Conservation (phyloP, 92 coral and sea anemone genomes). For the Virgularia gustaviana region DNA sequence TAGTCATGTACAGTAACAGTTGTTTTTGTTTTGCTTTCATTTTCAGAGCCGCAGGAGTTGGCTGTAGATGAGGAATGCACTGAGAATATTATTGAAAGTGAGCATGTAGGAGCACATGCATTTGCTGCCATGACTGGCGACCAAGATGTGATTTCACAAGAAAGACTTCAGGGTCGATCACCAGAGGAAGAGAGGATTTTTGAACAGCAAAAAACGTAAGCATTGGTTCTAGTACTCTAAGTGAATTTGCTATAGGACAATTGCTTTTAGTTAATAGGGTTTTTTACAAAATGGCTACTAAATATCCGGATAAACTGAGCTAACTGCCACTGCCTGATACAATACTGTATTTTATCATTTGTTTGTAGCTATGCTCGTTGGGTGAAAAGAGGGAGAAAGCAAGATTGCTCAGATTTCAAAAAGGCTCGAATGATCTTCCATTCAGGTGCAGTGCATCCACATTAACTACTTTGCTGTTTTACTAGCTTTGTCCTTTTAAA, state of each 20-base stretch:
- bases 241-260: too few relatives aligned
- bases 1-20: too few relatives aligned
- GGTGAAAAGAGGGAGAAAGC: slow-evolving; percentile 84
- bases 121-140: slow-evolving; percentile 96
- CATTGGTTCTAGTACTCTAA: too few relatives aligned
- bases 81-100: slow-evolving; percentile 54
- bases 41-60: too few relatives aligned
- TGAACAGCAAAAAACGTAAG: slow-evolving; percentile 90
- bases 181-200: slow-evolving; percentile 65
- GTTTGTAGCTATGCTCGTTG: slow-evolving; percentile 79
- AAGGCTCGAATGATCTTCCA: slow-evolving; percentile 78
- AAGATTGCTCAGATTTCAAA: slow-evolving; percentile 71
- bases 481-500: too few relatives aligned
- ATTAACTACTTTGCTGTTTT: too few relatives aligned
- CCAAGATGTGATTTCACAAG: slow-evolving; percentile 74
- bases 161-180: slow-evolving; percentile 75
- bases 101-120: slow-evolving; percentile 80
- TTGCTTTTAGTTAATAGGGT: too few relatives aligned
- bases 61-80: slow-evolving; percentile 56
- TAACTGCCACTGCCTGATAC: not conserved
- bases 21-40: too few relatives aligned
- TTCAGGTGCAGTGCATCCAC: too few relatives aligned
- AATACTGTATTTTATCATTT: not conserved
- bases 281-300: not conserved
- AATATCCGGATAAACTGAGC: not conserved